phyloP scores from a whole-genome alignment of 2,113 vertebrate species.

The Sisor rabdophorus region DNA sequence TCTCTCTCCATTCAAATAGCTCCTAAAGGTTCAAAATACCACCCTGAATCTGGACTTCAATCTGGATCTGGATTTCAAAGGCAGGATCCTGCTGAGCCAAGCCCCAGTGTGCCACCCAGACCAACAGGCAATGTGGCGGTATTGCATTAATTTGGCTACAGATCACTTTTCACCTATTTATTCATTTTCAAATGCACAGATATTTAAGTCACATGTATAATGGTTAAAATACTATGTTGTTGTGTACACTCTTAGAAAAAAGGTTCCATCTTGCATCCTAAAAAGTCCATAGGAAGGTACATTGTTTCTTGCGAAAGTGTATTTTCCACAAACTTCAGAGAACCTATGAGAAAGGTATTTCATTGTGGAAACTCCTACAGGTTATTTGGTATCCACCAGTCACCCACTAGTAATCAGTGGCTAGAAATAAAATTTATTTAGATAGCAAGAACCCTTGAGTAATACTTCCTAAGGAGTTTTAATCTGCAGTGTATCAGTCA shows the following conservation, averaged over 20 bases:
- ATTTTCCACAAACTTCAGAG: not conserved
- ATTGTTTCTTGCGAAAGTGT: no score
- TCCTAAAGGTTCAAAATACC: constrained; percentile 64
- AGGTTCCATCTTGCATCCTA: not conserved
- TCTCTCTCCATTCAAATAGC: constrained; percentile 78
- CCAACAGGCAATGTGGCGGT: constrained; percentile 64
- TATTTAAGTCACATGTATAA: not conserved
- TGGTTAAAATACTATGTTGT: not conserved
- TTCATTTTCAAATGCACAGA: constrained; percentile 13
- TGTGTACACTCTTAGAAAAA: not conserved
- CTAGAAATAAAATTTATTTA: not conserved
- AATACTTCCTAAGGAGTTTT: not conserved
- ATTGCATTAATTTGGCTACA: constrained; percentile 45
- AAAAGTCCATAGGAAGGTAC: not conserved
- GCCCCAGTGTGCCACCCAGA: constrained; percentile 63
- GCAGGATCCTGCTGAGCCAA: constrained; percentile 19
- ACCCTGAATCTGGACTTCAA: constrained; percentile 51
- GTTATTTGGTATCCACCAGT: not conserved
- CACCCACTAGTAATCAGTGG: not conserved
- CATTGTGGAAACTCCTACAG: not conserved
- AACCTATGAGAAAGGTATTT: not conserved
- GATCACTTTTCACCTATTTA: constrained; percentile 1
- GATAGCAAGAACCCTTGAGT: not conserved
- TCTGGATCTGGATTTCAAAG: constrained; percentile 28
- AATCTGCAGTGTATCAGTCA: not conserved